phyloP scores from a whole-genome alignment of 2,888 invertebrate species.

The Cosmopolites sordidus region DNA sequence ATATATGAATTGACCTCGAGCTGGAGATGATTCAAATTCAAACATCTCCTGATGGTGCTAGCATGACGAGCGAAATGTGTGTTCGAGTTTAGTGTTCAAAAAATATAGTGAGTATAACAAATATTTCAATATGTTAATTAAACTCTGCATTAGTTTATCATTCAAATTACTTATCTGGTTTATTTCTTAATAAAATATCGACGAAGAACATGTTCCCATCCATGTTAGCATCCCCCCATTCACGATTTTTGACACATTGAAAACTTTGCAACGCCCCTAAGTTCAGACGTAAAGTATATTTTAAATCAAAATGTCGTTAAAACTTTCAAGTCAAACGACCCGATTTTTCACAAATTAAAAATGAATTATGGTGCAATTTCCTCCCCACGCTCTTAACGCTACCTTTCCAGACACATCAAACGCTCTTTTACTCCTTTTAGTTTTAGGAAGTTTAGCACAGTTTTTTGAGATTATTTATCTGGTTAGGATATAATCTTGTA shows the following conservation, averaged over 20 bases:
- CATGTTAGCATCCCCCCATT: no score
- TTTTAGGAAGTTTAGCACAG: not conserved
- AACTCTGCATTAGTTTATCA: no score
- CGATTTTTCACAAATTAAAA: constrained; percentile 11
- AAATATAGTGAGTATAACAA: no score
- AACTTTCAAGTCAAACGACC: constrained; percentile 4
- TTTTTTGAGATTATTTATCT: not conserved
- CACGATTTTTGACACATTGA: not conserved
- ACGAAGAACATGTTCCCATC: no score
- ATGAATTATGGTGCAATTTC: constrained; percentile 7
- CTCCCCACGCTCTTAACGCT: not conserved
- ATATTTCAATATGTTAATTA: no score
- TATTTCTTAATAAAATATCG: no score
- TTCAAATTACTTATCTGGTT: no score
- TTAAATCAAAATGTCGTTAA: constrained; percentile 17
- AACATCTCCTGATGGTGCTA: no score
- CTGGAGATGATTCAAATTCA: no score
- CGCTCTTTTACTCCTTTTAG: not conserved
- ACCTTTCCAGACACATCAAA: not conserved
- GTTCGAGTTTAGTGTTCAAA: no score
- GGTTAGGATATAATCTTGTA: not conserved
- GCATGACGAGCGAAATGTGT: no score
- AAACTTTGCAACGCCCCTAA: constrained; percentile 6
- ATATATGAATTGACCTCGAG: no score
- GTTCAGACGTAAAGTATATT: constrained; percentile 6